Percentiles rank a stretch among this genome's conserved stretches.
Evolutionary conservation across 1,140 invertebrate species (phyloP).

Genomic region (Scylla paramamosain): DNA sequence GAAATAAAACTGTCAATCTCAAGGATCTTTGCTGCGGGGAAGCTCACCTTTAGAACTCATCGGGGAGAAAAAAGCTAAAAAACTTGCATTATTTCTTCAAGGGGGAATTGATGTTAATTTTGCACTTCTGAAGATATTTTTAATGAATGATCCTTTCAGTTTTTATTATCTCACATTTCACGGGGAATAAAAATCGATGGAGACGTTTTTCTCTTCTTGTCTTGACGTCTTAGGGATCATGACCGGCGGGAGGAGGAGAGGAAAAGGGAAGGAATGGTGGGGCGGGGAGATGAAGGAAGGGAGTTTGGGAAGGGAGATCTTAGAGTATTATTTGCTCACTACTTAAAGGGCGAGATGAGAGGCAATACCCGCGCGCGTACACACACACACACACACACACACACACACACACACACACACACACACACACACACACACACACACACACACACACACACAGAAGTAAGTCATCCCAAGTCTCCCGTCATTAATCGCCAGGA

Average conservation of each 20-base stretch:
- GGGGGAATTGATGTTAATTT: background rate
- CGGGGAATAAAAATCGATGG: background rate
- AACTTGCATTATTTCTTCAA: background rate
- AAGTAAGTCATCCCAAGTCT: background rate
- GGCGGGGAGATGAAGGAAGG: background rate
- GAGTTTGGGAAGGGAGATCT: too few relatives aligned
- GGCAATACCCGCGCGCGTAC: background rate
- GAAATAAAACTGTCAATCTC: constrained; percentile 2
- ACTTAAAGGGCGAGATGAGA: too few relatives aligned
- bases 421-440: constrained; percentile 20
- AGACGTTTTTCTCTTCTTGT: background rate
- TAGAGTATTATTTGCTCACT: too few relatives aligned
- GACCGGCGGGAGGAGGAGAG: background rate
- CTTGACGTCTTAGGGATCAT: background rate
- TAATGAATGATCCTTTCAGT: background rate
- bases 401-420: background rate
- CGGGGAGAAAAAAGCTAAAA: background rate
- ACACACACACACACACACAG: background rate
- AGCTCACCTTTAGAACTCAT: background rate
- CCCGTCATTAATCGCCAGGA: background rate
- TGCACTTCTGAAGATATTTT: constrained; percentile 13
- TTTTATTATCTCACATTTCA: background rate
- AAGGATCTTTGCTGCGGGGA: constrained; percentile 11
- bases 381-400: background rate
- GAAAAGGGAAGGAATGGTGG: background rate